Evolutionary conservation across 2,888 invertebrate species (phyloP), one percentile per base, ranked within the genome.

Genomic region (Cosmorhoe ocellata): DNA sequence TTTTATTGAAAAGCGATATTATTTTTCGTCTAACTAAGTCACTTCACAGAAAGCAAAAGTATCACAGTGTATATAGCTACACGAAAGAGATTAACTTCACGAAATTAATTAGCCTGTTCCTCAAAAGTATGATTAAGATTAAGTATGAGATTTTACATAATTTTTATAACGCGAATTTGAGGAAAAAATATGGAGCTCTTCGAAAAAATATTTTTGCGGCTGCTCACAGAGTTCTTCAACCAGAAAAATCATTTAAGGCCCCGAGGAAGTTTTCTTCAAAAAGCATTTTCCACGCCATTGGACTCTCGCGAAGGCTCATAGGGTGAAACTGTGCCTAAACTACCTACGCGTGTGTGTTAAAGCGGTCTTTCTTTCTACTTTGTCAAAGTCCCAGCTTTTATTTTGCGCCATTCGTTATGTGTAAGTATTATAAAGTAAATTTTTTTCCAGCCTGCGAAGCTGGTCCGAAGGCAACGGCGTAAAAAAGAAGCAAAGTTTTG

Each of bases 251-350:
- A 68, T 69, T 69, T 59, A 58, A 59, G 63, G 58, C 61, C 57
- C 49, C 47, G n/a, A 40, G 52, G 55, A 67, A 67, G 59, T 71
- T 72, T 64, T 62, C 57, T 64, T 63, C 64, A 63, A 67, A 67
- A 68, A 66, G 60, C 64, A 66, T 72, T 74, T 74, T 69, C 66
- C 62, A 64, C 64, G 42, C 59, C 68, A 67, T 72, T 71, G 66
- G 32, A 59, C 51, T 45, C 64, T 56, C 58, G 49, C 50, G 36
- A 36, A 47, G 40, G 46, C 42, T 32, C 42, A 34, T 50, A 44
- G 28, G 28, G 38, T 37, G 47, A 52, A 53, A 58, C 54, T 56
- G 51, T 46, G 39, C 30, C 32, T 46, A 51, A 63, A 60, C 53
- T 56, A 56, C 39, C 28, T 32, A 42, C 51, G 52, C 46, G 38